Base-by-base conservation (phyloP, 2,113 vertebrate species). In the Ammospiza caudacuta region DNA sequence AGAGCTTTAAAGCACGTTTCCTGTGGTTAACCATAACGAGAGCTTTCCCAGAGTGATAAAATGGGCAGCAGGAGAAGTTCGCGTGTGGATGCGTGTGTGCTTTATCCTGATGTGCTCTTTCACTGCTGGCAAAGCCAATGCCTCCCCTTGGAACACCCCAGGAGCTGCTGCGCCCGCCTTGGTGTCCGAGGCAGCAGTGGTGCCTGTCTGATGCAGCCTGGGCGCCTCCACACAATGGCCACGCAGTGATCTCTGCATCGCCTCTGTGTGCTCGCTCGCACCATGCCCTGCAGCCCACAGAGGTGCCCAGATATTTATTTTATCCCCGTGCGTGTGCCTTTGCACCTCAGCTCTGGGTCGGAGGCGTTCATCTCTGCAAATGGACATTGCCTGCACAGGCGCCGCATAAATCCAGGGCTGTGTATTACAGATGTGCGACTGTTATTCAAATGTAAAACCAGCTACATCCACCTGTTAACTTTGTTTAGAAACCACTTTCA, bases 381-480 rank as follows among this genome's bases (percentile, higher is more conserved):
- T 63, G 94, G 37, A 11, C 67, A 10, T 28, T 10, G 94, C 70
- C 21, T 44, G 73, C 73, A 55, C 52, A 29, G 37, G 33, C n/a
- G 88, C 90, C 20, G 67, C 85, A 54, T 6, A 47, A 74, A 88
- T 39, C 9, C 8, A 15, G 4, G 85, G 49, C 78, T 63, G 77
- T 27, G 81, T 43, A 4, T 89, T 83, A 54, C 31, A 89, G 91
- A 80, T 73, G 89, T 81, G 95, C 46, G 64, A 15, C 68, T 92
- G 83, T 43, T 64, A 88, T 81, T 90, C 94, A 41, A n/a, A 67
- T 52, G 84, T 74, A 55, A 86, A 96, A 77, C 61, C 96, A 70
- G 88, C 92, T 84, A 93, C 90, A 75, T 97, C 96, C 96, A 97
- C 96, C 95, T 97, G 96, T 97, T 97, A 97, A 95, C 96, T 96